Base-by-base conservation (phyloP, 2,888 invertebrate species). In the Gasteruption jaculator region DNA sequence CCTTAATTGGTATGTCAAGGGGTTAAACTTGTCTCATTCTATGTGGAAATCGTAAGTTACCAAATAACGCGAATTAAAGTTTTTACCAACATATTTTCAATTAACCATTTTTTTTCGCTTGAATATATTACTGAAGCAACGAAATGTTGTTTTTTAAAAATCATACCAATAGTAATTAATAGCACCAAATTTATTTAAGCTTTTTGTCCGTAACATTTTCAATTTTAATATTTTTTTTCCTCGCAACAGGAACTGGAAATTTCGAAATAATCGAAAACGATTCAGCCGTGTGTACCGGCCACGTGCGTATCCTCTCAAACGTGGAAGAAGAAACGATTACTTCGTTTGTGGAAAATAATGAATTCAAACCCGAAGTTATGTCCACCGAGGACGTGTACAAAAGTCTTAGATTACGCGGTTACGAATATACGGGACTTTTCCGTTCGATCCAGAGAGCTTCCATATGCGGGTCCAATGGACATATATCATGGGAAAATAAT, bases 241-340 rank as follows among this genome's bases (percentile, higher is more conserved):
- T n/a, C n/a, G n/a, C n/a, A n/a, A n/a, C n/a, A n/a, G 70, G 68
- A 14, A 57, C 58, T 36, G 65, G 64, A 18, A 51, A 39, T 42
- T 51, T 46, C 8, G 48, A 80, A 80, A 75, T 83, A 36, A 78
- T 81, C 2, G 83, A 84, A 65, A 79, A 80, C 3, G 81, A 80
- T 10, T 78, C 79, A 1, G 76, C 83, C 0, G 77, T 86, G 22
- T 81, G 82, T 2, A 82, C 82, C 0, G 86, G 86, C n/a, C 76
- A 73, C 27, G 79, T 86, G 34, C 77, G 76, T 40, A 76, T 78
- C 11, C 78, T 80, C 49, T 76, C 80, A 57, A 72, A n/a, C 29
- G 7, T 8, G 29, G 6, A 29, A 8, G n/a, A 54, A 3, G 60
- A 68, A 7, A 54, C 41, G 19, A 40, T 81, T 52, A 42, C 51